These are phyloP conservation scores for Pseudoatta argentina DNA, from an alignment of 1,140 invertebrate species.

Conservation along the genomic window DNA sequence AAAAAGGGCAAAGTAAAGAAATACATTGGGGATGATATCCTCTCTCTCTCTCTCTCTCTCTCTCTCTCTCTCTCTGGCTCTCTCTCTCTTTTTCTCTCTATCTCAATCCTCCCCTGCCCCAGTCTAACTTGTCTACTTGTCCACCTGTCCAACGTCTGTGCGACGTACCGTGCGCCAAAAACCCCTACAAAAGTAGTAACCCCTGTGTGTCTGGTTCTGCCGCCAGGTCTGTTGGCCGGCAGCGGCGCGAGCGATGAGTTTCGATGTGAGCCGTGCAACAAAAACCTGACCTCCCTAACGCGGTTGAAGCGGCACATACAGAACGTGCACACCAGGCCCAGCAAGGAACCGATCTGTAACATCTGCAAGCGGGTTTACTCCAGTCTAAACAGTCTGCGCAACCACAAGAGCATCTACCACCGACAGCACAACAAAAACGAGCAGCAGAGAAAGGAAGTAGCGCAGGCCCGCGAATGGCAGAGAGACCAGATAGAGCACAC, in stretches of 20 bases:
- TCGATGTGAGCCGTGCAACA: slow-evolving; percentile 95
- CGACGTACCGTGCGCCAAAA: slow-evolving; percentile 67
- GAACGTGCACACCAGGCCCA: slow-evolving; percentile 94
- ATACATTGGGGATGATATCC: slow-evolving; percentile 50
- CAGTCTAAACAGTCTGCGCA: slow-evolving; percentile 94
- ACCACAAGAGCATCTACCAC: slow-evolving; percentile 96
- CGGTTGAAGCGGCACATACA: slow-evolving; percentile 94
- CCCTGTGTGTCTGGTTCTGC: slow-evolving; percentile 86
- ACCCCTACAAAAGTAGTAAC: slow-evolving; percentile 82
- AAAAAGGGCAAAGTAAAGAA: slow-evolving; percentile 56
- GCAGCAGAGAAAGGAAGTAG: slow-evolving; percentile 83
- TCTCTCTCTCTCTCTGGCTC: slow-evolving; percentile 14
- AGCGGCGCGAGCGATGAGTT: slow-evolving; percentile 91
- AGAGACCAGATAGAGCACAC: slow-evolving; percentile 77
- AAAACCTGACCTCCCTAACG: slow-evolving; percentile 93
- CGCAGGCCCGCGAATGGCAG: slow-evolving; percentile 76
- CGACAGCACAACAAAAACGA: slow-evolving; percentile 87
- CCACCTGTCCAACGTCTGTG: slow-evolving; percentile 41
- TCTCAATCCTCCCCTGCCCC: background rate
- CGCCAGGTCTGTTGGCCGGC: slow-evolving; percentile 86
- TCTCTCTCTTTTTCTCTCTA: background rate
- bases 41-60: slow-evolving; percentile 32
- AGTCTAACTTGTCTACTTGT: slow-evolving; percentile 53
- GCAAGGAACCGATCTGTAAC: slow-evolving; percentile 94
- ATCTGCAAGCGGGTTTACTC: slow-evolving; percentile 95